Evolutionary conservation across 2,797 vertebrate genomes (phyloP).

Genomic region (Cygnus olor): DNA sequence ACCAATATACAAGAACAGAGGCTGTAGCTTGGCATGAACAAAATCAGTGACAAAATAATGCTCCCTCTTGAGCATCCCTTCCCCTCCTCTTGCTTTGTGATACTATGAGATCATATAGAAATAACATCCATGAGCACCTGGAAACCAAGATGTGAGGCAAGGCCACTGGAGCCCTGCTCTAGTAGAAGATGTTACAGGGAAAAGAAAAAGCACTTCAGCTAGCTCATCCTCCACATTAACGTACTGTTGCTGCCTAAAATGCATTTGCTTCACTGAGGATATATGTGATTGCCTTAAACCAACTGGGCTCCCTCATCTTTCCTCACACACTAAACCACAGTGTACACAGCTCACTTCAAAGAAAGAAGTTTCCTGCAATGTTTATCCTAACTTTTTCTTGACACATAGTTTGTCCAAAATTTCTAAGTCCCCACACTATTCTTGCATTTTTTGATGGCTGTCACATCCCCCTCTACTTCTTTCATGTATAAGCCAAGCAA

Average conservation of each 20-base stretch:
- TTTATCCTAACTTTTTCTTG: background rate
- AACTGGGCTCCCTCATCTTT: background rate
- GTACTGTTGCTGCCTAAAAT: background rate
- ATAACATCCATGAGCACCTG: background rate
- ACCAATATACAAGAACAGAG: background rate
- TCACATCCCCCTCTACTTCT: background rate
- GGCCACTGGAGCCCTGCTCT: background rate
- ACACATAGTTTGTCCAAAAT: background rate
- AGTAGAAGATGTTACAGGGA: background rate
- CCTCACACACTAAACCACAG: background rate
- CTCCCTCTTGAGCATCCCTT: background rate
- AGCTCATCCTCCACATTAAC: background rate
- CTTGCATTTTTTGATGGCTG: background rate
- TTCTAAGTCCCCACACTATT: background rate
- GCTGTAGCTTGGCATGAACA: fast-evolving
- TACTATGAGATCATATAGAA: background rate
- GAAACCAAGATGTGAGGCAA: background rate
- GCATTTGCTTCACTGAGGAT: background rate
- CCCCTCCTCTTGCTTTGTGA: background rate
- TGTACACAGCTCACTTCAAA: background rate
- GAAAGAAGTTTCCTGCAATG: background rate
- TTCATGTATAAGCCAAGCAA: background rate
- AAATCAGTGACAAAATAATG: background rate
- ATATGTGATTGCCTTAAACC: background rate
- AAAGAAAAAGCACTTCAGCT: background rate